Evolutionary conservation across 1,140 invertebrate genomes (phyloP).

Genomic region (Drusus annulatus): DNA sequence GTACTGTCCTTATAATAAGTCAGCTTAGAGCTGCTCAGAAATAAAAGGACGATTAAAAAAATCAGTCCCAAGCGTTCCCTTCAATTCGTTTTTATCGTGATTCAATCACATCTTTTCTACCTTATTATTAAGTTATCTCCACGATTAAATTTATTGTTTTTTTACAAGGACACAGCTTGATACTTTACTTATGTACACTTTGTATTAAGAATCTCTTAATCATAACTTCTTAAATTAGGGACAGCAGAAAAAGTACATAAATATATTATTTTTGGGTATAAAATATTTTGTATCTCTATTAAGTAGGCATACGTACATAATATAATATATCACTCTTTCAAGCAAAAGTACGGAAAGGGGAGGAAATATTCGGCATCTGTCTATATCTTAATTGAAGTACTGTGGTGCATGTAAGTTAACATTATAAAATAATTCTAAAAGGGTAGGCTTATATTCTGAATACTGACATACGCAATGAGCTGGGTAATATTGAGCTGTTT

Average conservation of each 20-base stretch:
- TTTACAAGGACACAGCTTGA: background rate
- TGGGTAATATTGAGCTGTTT: constrained; percentile 14
- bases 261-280: no score
- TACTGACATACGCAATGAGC: constrained; percentile 10
- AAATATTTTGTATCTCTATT: no score
- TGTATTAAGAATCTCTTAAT: no score
- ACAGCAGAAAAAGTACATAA: no score
- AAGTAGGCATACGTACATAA: no score
- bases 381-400: no score
- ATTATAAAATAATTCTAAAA: no score
- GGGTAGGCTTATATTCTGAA: background rate
- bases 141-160: background rate
- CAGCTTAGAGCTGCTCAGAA: background rate
- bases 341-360: no score
- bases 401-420: no score
- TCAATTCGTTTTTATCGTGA: background rate
- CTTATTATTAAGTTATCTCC: background rate
- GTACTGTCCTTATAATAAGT: background rate
- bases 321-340: no score
- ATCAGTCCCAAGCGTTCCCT: background rate
- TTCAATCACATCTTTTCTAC: background rate
- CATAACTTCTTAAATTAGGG: no score
- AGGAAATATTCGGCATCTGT: no score
- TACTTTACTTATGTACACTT: background rate
- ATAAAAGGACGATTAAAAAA: background rate